phyloP scores from a whole-genome alignment of 2,797 vertebrate species.

The Pogoniulus pusillus region DNA sequence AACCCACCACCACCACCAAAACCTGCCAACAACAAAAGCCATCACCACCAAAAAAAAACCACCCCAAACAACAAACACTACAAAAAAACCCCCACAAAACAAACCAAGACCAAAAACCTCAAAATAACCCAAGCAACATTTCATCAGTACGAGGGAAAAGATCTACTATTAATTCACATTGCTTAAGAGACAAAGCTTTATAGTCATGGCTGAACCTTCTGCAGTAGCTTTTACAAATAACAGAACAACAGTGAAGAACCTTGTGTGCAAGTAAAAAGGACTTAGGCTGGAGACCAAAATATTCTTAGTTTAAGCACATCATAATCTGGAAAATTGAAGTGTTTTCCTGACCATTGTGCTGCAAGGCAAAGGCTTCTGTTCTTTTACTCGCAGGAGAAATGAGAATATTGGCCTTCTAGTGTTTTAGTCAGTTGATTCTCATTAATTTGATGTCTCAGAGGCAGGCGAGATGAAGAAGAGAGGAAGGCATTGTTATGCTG shows the following conservation, averaged over 20 bases:
- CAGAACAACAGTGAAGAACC: background rate
- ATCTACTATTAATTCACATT: background rate
- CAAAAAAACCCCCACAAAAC: background rate
- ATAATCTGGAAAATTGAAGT: background rate
- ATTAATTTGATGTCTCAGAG: constrained; percentile 8
- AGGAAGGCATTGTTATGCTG: background rate
- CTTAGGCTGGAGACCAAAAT: background rate
- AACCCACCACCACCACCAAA: too few species aligned
- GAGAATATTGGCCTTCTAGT: background rate
- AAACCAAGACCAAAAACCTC: too few species aligned
- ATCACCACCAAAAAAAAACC: background rate
- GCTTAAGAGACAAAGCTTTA: background rate
- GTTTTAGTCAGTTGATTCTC: constrained; percentile 24
- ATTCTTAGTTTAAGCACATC: background rate
- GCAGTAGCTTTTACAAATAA: background rate
- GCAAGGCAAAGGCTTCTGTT: background rate
- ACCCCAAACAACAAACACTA: background rate
- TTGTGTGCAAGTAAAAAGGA: background rate
- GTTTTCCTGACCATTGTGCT: background rate
- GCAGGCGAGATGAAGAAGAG: background rate
- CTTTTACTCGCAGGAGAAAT: background rate
- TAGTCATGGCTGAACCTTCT: background rate
- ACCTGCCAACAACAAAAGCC: too few species aligned
- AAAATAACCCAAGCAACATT: background rate
- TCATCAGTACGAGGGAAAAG: background rate